Conservation (phyloP, 1,140 invertebrate species). For the Hermetia illucens region DNA sequence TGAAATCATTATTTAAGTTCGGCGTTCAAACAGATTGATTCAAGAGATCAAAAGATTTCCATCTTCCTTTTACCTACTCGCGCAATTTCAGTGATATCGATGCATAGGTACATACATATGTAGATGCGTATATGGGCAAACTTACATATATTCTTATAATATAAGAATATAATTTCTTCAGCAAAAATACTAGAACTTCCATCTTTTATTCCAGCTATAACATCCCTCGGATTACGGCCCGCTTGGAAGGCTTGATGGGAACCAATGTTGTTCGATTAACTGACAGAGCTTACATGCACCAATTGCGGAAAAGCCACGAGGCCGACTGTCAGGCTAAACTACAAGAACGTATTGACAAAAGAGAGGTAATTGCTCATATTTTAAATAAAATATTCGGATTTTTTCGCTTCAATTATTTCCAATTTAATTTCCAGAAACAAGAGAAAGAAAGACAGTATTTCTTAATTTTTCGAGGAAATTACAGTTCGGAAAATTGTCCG, state of each 20-base stretch:
- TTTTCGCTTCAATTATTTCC: not conserved
- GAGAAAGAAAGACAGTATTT: too few species aligned
- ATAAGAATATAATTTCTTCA: too few species aligned
- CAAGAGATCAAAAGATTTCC: too few species aligned
- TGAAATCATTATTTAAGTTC: too few species aligned
- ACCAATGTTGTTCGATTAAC: conserved; percentile 45
- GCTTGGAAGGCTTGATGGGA: conserved; percentile 45
- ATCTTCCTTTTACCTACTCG: too few species aligned
- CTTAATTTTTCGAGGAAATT: not conserved
- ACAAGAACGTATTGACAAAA: conserved; percentile 37
- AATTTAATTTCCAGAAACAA: too few species aligned
- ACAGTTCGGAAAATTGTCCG: not conserved
- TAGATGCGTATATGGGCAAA: too few species aligned
- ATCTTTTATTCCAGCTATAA: conserved; percentile 33
- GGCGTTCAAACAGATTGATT: too few species aligned
- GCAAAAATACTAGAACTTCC: too few species aligned
- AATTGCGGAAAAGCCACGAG: conserved; percentile 37
- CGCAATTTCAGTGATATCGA: too few species aligned
- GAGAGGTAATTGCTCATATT: conserved; percentile 35
- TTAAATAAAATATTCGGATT: not conserved
- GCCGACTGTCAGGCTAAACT: conserved; percentile 41
- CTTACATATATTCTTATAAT: too few species aligned
- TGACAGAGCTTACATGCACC: conserved; percentile 46
- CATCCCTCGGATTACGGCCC: conserved; percentile 36
- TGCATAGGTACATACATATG: too few species aligned